Percentiles rank a stretch among this genome's conserved stretches.
These are phyloP conservation scores for Corella eumyota DNA, from an alignment of 23 tunicate species.

Conservation along the genomic window DNA sequence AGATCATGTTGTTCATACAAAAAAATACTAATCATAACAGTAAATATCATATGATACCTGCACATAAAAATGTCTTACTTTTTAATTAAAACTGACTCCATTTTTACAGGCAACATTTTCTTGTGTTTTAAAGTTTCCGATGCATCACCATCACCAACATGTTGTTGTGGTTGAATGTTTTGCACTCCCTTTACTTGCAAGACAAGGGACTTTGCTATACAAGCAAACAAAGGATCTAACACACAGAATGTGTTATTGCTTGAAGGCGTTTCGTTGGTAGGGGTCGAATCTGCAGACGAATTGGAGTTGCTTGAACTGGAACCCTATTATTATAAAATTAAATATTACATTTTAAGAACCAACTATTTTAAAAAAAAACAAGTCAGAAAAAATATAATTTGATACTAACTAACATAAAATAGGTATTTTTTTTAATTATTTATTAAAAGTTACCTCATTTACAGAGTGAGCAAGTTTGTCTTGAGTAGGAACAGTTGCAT, in stretches of 20 bases:
- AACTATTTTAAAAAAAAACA: too few relatives aligned
- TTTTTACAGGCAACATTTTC: constrained; percentile 8
- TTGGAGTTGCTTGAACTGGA: neutral
- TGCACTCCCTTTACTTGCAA: constrained; percentile 33
- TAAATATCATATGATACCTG: too few relatives aligned
- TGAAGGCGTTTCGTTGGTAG: neutral
- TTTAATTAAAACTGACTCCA: constrained; percentile 11
- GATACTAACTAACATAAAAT: too few relatives aligned
- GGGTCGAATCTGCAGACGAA: neutral
- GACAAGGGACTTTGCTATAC: constrained; percentile 38
- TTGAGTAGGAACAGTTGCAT: constrained; percentile 29
- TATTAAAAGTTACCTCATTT: constrained; percentile 18
- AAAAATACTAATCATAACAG: too few relatives aligned
- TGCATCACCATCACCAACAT: neutral
- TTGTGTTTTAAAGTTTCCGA: constrained; percentile 9
- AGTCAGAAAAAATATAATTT: too few relatives aligned
- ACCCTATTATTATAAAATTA: too few relatives aligned
- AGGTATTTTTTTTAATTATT: too few relatives aligned
- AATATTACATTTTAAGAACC: too few relatives aligned
- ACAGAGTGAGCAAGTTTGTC: constrained; percentile 22
- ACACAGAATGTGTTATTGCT: constrained; percentile 4
- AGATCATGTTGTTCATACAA: too few relatives aligned
- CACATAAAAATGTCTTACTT: constrained; percentile 15
- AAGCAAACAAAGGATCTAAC: constrained; percentile 46
- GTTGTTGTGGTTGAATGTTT: neutral